phyloP scores from a whole-genome alignment of 2,888 invertebrate genomes.

The Bimastos eiseni region DNA sequence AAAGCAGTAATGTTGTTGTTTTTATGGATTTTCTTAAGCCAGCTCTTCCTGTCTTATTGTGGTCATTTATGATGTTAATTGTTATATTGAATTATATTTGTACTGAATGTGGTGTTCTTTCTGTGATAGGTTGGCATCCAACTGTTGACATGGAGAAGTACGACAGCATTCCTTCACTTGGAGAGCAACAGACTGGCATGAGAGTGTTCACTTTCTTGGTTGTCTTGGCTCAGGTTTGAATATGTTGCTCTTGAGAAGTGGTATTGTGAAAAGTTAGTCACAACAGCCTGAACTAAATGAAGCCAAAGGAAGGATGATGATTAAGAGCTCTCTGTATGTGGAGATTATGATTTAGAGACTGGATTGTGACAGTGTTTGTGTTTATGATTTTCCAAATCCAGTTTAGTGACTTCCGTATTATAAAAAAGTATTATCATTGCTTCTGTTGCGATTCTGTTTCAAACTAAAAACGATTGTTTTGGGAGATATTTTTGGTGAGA shows the following conservation, averaged over 20 bases:
- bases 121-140: not conserved
- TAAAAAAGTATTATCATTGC: no score
- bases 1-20: no score
- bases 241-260: not conserved
- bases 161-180: conserved; percentile 39
- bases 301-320: no score
- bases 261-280: not conserved
- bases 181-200: conserved; percentile 36
- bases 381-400: no score
- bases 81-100: not conserved
- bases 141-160: conserved; percentile 43
- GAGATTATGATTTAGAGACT: no score
- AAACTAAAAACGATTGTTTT: no score
- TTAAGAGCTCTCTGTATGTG: no score
- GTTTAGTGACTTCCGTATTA: no score
- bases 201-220: conserved; percentile 49
- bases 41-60: not conserved
- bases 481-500: no score
- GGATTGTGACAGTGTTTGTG: no score
- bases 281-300: not conserved
- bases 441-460: no score
- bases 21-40: not conserved
- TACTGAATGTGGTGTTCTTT: not conserved
- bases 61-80: not conserved
- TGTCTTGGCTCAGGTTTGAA: conserved; percentile 29